Evolutionary conservation across 2,113 vertebrate genomes (phyloP).

Genomic region (Hipposideros armiger): DNA sequence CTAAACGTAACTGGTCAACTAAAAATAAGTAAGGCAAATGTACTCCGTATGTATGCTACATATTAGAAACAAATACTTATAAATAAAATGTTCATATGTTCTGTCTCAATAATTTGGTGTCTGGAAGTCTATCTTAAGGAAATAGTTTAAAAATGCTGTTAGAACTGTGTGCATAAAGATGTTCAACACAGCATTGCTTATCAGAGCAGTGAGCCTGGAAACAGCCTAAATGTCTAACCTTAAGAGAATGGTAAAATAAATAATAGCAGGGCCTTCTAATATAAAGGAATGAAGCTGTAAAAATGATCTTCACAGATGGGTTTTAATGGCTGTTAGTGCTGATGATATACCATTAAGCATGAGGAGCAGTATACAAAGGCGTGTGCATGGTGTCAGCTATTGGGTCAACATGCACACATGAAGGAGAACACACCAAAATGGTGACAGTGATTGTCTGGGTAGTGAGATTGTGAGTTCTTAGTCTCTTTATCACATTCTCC

Average conservation of each 20-base stretch:
- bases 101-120: conserved; percentile 21
- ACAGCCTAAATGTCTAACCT: not conserved
- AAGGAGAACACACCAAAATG: not conserved
- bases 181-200: not conserved
- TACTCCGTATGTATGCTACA: not conserved
- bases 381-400: not conserved
- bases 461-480: not conserved
- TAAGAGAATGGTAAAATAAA: conserved; percentile 9
- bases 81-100: not conserved
- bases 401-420: no score
- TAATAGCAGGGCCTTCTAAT: not conserved
- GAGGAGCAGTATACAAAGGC: not conserved
- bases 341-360: not conserved
- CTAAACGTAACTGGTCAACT: not conserved
- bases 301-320: not conserved
- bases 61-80: not conserved
- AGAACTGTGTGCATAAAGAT: not conserved
- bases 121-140: conserved; percentile 1
- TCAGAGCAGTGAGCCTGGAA: not conserved
- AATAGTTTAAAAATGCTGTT: not conserved
- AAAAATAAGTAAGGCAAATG: not conserved
- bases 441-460: not conserved
- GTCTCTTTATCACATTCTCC: not conserved
- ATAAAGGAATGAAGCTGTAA: not conserved
- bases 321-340: not conserved